Base-by-base conservation (phyloP, 2,888 invertebrate genomes). In the Stenotaenia linearis region DNA sequence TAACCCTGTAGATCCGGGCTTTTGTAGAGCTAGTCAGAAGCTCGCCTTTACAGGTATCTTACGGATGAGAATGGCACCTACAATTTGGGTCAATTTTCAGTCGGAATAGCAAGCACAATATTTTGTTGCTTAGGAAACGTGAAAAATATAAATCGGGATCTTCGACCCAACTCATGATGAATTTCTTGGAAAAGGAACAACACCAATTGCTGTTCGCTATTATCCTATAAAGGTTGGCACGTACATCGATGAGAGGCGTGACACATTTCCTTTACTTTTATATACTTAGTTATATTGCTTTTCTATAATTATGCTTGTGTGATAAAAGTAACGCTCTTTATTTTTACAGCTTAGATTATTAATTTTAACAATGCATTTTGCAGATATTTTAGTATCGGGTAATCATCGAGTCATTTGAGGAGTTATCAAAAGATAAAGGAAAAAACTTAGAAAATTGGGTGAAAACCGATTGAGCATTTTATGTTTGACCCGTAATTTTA, bases 11-110 rank as follows among this genome's bases (percentile, higher is more conserved):
- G 95, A 95, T 96, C 96, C 96, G 96, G 96, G 96, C 95, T 96
- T 96, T 95, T 96, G 96, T 96, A 93, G 94, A 90, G 86, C 85
- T 83, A 81, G 89, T 95, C 96, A 96, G 96, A 96, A 96, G 96
- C 96, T 96, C 96, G 96, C 95, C 95, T 96, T 95, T 96, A 96
- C 96, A 96, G 96, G 96, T 96, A 96, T 96, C 95, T 96, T 95
- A 95, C 95, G 95, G 95, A 94, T 92, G 92, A 91, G 91, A 92
- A 92, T 79, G n/a, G 37, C 79, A n/a, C 21, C 79, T 23, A 61
- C 78, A 56, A 30, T 28, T 77, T 77, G 69, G 28, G 69, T 69
- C 50, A 18, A 21, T 50, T 4, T 18, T 5, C 18, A 7, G 50
- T 50, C 50, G 18, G 50, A 50, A 18, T 50, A 5, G 5, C n/a